Evolutionary conservation across 2,797 vertebrate genomes (phyloP).

Genomic region (Myripristis jacobus): DNA sequence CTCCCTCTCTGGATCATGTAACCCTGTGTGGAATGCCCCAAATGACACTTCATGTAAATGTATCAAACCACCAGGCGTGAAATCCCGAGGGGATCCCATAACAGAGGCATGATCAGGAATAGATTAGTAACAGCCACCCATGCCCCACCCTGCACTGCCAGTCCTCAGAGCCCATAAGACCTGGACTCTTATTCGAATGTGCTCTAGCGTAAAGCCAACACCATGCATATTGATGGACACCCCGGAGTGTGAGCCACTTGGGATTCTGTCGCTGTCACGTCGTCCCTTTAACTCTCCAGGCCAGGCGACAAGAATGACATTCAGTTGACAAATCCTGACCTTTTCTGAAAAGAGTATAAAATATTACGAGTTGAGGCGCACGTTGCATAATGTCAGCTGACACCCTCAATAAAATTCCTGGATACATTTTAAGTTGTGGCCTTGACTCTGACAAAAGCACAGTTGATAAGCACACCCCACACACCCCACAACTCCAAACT

Average conservation of each 20-base stretch:
- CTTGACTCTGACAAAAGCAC: neutral
- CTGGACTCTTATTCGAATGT: conserved; percentile 45
- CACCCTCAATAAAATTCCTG: too few relatives aligned
- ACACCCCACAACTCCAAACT: too few relatives aligned
- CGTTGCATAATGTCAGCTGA: too few relatives aligned
- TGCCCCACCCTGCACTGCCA: neutral
- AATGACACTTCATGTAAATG: conserved; percentile 58
- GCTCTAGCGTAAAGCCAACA: conserved; percentile 29
- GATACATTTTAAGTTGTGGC: too few relatives aligned
- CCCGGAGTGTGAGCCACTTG: neutral
- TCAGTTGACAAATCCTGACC: conserved; percentile 9
- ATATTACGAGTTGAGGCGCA: neutral
- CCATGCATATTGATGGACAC: conserved; percentile 53
- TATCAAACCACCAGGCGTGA: conserved; percentile 33
- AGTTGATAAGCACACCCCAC: too few relatives aligned
- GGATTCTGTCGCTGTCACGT: conserved; percentile 1
- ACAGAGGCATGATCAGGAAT: conserved; percentile 61
- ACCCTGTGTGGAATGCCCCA: conserved; percentile 31
- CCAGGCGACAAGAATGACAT: conserved; percentile 32
- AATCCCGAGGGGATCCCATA: conserved; percentile 65
- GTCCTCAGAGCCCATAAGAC: conserved; percentile 27
- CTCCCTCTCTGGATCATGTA: conserved; percentile 23
- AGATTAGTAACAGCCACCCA: conserved; percentile 32
- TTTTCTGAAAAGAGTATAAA: neutral
- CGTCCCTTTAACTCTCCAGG: neutral